Conservation (phyloP, 2,888 invertebrate species). For the Chloromyia formosa region DNA sequence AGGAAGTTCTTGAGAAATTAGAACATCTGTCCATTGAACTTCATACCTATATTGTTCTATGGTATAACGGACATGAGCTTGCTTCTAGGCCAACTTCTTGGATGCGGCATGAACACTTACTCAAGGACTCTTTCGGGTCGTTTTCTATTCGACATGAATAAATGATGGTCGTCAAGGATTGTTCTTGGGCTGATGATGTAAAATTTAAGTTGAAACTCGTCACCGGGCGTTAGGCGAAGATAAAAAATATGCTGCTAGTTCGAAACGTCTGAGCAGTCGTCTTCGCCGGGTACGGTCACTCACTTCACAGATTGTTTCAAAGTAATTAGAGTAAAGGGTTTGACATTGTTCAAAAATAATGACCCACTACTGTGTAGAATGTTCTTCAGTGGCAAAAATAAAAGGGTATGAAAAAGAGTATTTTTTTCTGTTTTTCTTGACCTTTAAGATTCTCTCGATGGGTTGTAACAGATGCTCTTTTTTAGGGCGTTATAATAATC, state of each 20-base stretch:
- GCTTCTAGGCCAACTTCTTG: background rate
- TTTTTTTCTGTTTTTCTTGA: background rate
- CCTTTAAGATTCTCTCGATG: background rate
- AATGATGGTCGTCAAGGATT: conserved; percentile 17
- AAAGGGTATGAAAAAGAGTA: background rate
- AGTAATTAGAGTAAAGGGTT: conserved; percentile 33
- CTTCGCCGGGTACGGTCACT: background rate
- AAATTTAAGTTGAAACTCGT: background rate
- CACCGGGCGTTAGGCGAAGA: background rate
- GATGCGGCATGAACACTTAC: background rate
- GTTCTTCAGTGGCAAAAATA: background rate
- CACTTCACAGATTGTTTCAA: conserved; percentile 11
- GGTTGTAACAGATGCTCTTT: conserved; percentile 23
- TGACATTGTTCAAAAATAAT: conserved; percentile 30
- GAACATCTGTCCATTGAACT: background rate
- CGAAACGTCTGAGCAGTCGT: background rate
- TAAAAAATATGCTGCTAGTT: too few relatives aligned
- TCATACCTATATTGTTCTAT: background rate
- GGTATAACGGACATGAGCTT: background rate
- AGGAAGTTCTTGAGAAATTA: conserved; percentile 6
- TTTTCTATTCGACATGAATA: conserved; percentile 17
- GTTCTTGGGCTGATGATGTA: conserved; percentile 3
- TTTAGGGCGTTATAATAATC: conserved; percentile 12
- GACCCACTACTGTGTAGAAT: background rate
- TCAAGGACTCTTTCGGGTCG: background rate